phyloP scores from a whole-genome alignment of 2,888 invertebrate species.

The Marasmarcha lunaedactyla region DNA sequence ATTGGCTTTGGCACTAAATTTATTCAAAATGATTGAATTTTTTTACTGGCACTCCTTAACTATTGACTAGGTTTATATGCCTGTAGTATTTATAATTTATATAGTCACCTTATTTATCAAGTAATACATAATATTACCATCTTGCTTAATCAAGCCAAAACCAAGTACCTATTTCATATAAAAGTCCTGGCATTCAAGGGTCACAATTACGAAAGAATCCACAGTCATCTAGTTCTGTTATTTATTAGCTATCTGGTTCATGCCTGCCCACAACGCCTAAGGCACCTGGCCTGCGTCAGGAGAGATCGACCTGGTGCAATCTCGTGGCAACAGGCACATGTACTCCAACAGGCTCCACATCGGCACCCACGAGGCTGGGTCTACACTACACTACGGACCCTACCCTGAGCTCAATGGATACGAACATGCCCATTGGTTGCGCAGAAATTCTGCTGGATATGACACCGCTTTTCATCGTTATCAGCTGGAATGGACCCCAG shows the following conservation, averaged over 20 bases:
- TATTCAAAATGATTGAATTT: too few species aligned
- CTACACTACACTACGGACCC: constrained; percentile 78
- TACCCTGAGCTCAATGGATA: constrained; percentile 63
- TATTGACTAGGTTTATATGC: too few species aligned
- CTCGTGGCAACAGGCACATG: constrained; percentile 73
- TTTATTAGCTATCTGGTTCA: constrained; percentile 74
- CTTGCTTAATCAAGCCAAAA: too few species aligned
- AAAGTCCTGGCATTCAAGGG: too few species aligned
- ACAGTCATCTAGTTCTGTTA: too few species aligned
- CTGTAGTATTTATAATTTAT: too few species aligned
- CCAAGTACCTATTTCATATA: too few species aligned
- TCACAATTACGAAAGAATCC: too few species aligned
- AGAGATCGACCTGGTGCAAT: constrained; percentile 78
- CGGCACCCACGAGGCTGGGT: constrained; percentile 68
- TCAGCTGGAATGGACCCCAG: constrained; percentile 75
- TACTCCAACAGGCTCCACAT: constrained; percentile 55
- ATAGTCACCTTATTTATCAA: too few species aligned
- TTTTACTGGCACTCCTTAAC: too few species aligned
- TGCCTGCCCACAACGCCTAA: constrained; percentile 74
- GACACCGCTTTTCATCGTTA: constrained; percentile 74
- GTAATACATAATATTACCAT: too few species aligned
- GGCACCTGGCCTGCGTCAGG: constrained; percentile 79
- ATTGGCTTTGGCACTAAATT: too few species aligned
- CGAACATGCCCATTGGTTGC: constrained; percentile 58
- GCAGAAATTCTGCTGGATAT: constrained; percentile 45